Evolutionary conservation across 1,140 invertebrate genomes (phyloP).

Genomic region (Streblospio benedicti): DNA sequence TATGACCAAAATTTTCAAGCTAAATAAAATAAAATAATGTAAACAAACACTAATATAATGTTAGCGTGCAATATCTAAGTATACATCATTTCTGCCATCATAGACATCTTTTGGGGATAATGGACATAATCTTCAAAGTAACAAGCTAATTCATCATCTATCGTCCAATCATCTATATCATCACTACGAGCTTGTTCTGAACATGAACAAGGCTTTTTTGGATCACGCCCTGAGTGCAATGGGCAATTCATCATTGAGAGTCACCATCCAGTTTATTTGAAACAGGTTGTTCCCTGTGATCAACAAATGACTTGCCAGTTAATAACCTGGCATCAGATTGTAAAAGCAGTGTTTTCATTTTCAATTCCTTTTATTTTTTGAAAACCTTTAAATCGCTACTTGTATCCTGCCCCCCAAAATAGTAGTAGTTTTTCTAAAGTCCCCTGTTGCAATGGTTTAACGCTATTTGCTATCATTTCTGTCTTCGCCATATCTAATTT

Average conservation of each 20-base stretch:
- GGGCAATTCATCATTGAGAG: background rate
- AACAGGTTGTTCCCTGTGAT: too few relatives aligned
- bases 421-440: background rate
- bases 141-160: slow-evolving; percentile 41
- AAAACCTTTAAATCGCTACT: background rate
- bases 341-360: background rate
- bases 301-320: too few relatives aligned
- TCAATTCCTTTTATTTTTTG: background rate
- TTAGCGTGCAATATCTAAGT: too few relatives aligned
- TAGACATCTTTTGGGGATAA: slow-evolving; percentile 45
- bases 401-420: background rate
- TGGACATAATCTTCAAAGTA: slow-evolving; percentile 44
- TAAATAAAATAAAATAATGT: too few relatives aligned
- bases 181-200: slow-evolving; percentile 37
- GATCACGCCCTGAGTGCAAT: slow-evolving; percentile 5
- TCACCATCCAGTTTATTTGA: background rate
- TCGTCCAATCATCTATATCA: slow-evolving; percentile 26
- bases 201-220: slow-evolving; percentile 24
- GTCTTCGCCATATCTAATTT: background rate
- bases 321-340: background rate
- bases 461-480: background rate
- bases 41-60: too few relatives aligned
- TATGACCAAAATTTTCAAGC: too few relatives aligned
- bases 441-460: background rate
- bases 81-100: slow-evolving; percentile 48